Evolutionary conservation across 2,797 vertebrate genomes (phyloP), one percentile per base, ranked within the genome.

Genomic region (Nasua narica): DNA sequence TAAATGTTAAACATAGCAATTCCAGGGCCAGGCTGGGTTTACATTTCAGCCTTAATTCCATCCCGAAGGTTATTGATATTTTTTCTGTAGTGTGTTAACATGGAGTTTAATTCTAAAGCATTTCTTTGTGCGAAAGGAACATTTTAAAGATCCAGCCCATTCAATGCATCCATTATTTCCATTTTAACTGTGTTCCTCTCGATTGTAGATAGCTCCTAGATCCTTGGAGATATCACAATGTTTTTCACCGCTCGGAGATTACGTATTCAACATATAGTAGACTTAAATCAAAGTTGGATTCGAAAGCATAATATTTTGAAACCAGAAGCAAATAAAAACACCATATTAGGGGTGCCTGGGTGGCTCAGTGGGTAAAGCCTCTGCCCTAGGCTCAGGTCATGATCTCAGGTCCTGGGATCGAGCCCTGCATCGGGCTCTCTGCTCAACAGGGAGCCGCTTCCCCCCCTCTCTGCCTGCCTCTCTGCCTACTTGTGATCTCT

Each of bases 231-330:
- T 72, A 93, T 65, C 62, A 81, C 56, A 77, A 58, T 19, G 27
- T 60, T 97, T 96, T 93, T 78, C 87, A 97, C 83, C 81, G 23
- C 7, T 40, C 74, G 94, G 74, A 67, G 40, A 90, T 78, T 84
- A 58, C 19, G 89, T 65, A 95, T 83, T 78, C 86, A 91, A 78
- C 65, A 72, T 60, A 14, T 37, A 96, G 56, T 14, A 67, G 58
- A 52, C 21, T 21, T 67, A 85, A 94, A 83, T 76, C 40, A 56
- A 93, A 97, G 83, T 13, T 91, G 70, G 37, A 84, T 78, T 96
- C 79, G 79, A 50, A 81, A 89, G 93, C 76, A 4, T 50, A 81
- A 77, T 35, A 79, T 43, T 94, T 91, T 67, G 27, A 95, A 95
- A 62, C 62, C 46, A 84, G 89, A 67, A 94, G 56, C 60, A 95